Evolutionary conservation across 2,888 invertebrate species (phyloP).

Genomic region (Eupithecia exiguata): DNA sequence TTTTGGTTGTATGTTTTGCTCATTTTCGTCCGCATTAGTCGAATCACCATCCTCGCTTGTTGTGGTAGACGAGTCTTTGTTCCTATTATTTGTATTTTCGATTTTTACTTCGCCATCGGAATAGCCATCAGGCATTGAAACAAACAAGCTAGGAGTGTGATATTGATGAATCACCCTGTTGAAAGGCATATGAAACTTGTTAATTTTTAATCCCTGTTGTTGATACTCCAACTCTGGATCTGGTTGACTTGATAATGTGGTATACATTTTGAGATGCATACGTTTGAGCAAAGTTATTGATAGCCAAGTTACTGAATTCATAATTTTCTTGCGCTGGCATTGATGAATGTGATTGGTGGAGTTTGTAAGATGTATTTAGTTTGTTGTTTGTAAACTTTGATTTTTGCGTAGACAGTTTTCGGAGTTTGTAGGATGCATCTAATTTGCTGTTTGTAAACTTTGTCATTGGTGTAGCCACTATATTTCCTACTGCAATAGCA

Average conservation of each 20-base stretch:
- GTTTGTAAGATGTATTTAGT: slow-evolving; percentile 49
- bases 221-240: slow-evolving; percentile 47
- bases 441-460: slow-evolving; percentile 49
- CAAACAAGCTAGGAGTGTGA: slow-evolving; percentile 29
- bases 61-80: slow-evolving; percentile 34
- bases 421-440: slow-evolving; percentile 43
- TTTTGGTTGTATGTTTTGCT: slow-evolving; percentile 40
- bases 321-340: slow-evolving; percentile 57
- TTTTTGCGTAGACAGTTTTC: slow-evolving; percentile 25
- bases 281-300: slow-evolving; percentile 56
- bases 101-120: slow-evolving; percentile 42
- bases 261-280: slow-evolving; percentile 53
- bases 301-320: slow-evolving; percentile 65
- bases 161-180: slow-evolving; percentile 42
- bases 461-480: slow-evolving; percentile 28
- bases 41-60: slow-evolving; percentile 33
- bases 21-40: slow-evolving; percentile 35
- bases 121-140: slow-evolving; percentile 33
- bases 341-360: slow-evolving; percentile 37
- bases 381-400: slow-evolving; percentile 48
- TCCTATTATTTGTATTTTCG: slow-evolving; percentile 45
- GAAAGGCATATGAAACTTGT: slow-evolving; percentile 53
- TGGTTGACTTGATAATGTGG: slow-evolving; percentile 42
- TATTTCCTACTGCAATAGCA: slow-evolving; percentile 37
- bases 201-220: slow-evolving; percentile 49